Base-by-base conservation (phyloP, 2,888 invertebrate species). In the Pseudanteris insignis region DNA sequence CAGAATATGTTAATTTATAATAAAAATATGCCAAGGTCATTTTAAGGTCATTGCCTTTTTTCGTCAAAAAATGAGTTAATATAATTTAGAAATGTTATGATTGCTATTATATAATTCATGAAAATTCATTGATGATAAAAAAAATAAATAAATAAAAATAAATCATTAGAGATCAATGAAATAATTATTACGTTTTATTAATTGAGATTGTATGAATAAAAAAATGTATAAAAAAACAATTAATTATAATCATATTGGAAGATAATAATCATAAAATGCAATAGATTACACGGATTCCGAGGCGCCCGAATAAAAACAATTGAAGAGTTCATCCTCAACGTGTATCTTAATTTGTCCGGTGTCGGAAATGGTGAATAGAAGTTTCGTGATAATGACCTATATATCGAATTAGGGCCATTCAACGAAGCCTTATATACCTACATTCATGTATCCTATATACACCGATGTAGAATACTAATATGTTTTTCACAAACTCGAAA, bases 321-420 rank as follows among this genome's bases (percentile, higher is more conserved):
- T 30, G 53, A 43, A 18, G 47, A 37, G 38, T 53, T 6, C 60
- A 47, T 38, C 53, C 28, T 32, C 29, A 8, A 13, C 46, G 24
- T 24, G 24, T 40, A 34, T 59, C 53, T 50, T 46, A 50, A 51
- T 50, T 54, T 43, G 47, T 12, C 24, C 13, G 50, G 44, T 34
- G 58, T 58, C 30, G 59, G 47, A 47, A 63, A 59, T 29, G 48
- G 63, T 32, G 57, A 53, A 59, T 30, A 63, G 55, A 53, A 59
- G 63, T 59, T 59, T 59, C 48, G 63, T 64, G 63, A 64, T 64
- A 64, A 64, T 64, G 63, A 64, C 63, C 63, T 64, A 60, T 64
- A 64, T 64, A 63, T 60, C 40, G 63, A 54, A 60, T 64, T 64
- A 60, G 60, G 63, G 63, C 55, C 60, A 64, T 64, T 60, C 63